Evolutionary conservation across 2,797 vertebrate species (phyloP).

Genomic region (Tiaroga cobitis): DNA sequence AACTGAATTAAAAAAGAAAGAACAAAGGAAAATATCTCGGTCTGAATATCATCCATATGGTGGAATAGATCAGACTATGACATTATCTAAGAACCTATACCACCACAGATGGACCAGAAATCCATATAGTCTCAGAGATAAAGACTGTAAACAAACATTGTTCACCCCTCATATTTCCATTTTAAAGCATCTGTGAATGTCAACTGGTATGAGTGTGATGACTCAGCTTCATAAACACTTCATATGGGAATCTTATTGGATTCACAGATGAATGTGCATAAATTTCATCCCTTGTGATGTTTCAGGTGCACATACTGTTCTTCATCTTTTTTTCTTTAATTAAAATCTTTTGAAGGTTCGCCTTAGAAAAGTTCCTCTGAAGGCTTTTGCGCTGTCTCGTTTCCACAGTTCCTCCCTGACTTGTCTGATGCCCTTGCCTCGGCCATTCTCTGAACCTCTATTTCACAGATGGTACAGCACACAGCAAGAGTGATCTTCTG

Average conservation of each 20-base stretch:
- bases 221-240: constrained; percentile 16
- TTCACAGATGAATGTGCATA: constrained; percentile 11
- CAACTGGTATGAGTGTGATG: constrained; percentile 6
- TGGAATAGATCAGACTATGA: no score
- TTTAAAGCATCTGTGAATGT: constrained; percentile 27
- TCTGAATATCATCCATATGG: constrained; percentile 48
- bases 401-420: constrained; percentile 28
- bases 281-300: neutral
- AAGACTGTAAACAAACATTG: neutral
- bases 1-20: neutral
- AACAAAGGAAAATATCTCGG: constrained; percentile 16
- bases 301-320: constrained; percentile 19
- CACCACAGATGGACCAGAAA: constrained; percentile 35
- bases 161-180: constrained; percentile 18
- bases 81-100: constrained; percentile 28
- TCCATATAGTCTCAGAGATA: neutral
- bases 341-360: neutral
- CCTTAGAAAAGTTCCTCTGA: neutral
- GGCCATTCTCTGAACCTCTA: constrained; percentile 27
- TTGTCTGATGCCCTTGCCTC: constrained; percentile 8
- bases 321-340: constrained; percentile 29
- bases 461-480: constrained; percentile 49
- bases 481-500: constrained; percentile 56
- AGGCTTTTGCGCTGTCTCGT: constrained; percentile 19
- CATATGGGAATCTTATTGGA: constrained; percentile 18